Percentiles rank a stretch among this genome's conserved stretches.
These are phyloP conservation scores for Zaprionus kolodkinae DNA, from an alignment of 1,140 invertebrate genomes.

Conservation along the genomic window DNA sequence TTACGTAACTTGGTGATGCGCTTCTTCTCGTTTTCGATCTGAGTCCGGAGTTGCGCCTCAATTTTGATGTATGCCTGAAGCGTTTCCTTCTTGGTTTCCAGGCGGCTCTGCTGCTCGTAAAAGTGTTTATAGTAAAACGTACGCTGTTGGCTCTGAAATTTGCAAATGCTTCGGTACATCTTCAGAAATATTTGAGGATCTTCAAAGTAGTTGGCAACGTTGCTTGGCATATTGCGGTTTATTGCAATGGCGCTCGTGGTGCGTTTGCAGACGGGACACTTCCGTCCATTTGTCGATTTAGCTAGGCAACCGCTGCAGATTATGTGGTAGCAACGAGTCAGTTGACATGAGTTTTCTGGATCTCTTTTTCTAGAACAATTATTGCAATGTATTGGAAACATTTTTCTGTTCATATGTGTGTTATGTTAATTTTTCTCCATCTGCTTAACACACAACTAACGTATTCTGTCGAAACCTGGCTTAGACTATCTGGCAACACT, in stretches of 20 bases:
- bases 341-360: constrained; percentile 15
- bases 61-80: constrained; percentile 48
- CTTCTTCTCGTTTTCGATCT: constrained; percentile 32
- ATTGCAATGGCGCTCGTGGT: constrained; percentile 11
- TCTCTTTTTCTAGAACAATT: constrained; percentile 31
- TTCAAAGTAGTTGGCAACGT: constrained; percentile 49
- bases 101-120: constrained; percentile 2
- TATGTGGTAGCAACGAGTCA: constrained; percentile 57
- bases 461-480: neutral
- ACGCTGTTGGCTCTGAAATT: constrained; percentile 52
- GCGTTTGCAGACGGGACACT: constrained; percentile 43
- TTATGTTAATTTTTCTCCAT: neutral
- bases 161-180: constrained; percentile 48
- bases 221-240: constrained; percentile 40
- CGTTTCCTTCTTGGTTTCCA: neutral
- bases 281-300: neutral
- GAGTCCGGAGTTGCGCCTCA: constrained; percentile 35
- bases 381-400: constrained; percentile 60
- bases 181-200: constrained; percentile 37
- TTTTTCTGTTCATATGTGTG: neutral
- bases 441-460: constrained; percentile 6
- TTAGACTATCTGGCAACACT: constrained; percentile 10
- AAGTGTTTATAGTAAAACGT: constrained; percentile 27
- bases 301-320: constrained; percentile 39
- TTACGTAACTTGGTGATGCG: constrained; percentile 33